Evolutionary conservation across 2,888 invertebrate genomes (phyloP), one percentile per base, ranked within the genome.

Genomic region (Petrophora chlorosata): DNA sequence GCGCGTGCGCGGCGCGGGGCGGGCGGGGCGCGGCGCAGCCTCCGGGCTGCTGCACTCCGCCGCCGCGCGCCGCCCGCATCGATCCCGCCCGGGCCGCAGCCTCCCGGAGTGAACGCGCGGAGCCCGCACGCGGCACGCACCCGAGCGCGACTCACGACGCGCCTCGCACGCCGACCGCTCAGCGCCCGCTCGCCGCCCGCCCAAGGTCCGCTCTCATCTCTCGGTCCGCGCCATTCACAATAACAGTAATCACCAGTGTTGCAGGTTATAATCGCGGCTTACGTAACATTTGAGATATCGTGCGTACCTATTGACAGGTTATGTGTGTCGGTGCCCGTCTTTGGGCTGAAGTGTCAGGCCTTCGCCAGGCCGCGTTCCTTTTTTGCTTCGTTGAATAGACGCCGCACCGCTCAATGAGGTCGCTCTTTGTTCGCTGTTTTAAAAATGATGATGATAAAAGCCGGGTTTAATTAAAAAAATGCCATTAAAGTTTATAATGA

Each of bases 31-130:
- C 84, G 81, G 85, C 85, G 85, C 80, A 79, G 82, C 82, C 82
- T 80, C 80, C 81, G 73, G 72, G 76, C 79, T 74, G 76, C 76
- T 82, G 82, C 87, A 87, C 89, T 89, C 89, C 86, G 86, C 86
- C 82, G 82, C 82, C 87, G 85, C 88, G 85, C 86, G 88, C 86
- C 76, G 84, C 86, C 85, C 85, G 85, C 87, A 88, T 87, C 85
- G 87, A 86, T 86, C 85, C 84, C 85, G 80, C 58, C 82, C 82
- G 82, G 79, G 78, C 77, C 75, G 73, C 78, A 76, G 74, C 75
- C 75, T 76, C 80, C 72, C 77, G 73, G 70, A 68, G 69, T 66
- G 70, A 71, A 70, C 78, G 79, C 80, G 77, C 79, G 81, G 44
- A 38, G 73, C 69, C 70, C 69, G 70, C 79, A 73, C 77, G 74